Base-by-base conservation (phyloP, 2,797 vertebrate genomes). In the Anguilla anguilla region DNA sequence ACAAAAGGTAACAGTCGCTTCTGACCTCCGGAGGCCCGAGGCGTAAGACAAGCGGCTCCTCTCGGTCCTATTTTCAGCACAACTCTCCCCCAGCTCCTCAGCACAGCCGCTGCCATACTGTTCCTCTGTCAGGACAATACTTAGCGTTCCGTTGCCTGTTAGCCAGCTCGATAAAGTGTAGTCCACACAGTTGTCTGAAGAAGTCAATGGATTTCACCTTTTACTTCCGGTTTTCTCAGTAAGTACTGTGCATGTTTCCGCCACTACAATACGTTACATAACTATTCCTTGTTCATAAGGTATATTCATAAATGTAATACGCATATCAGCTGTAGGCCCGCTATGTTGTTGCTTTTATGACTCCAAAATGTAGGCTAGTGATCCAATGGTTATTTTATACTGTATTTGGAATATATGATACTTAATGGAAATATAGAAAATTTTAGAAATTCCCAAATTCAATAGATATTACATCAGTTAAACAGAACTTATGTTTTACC, bases 81-180 rank as follows among this genome's bases (percentile, higher is more conserved):
- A n/a, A 82, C 79, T 82, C 46, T 82, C 43, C 79, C 79, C 43
- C 79, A 82, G 46, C 79, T 82, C 79, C 79, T 82, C 79, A 82
- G 79, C 43, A 82, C 79, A 49, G 43, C 46, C 9, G 43, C 79
- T 46, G 79, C 79, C 79, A 82, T 82, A 82, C 43, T 51, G 79
- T 49, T 51, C 39, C 74, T 79, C 19, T 2, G 13, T 15, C 39
- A 43, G 15, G 35, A 77, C 72, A 77, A 77, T 64, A 64, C 59
- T 46, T 35, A 13, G 72, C 31, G n/a, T 6, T 77, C 11, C 28
- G 69, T 64, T 19, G 15, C 59, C 59, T 64, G 61, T n/a, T 25
- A 67, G 64, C 22, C 22, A 67, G 19, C 59, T 64, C 64, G 25
- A 25, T 28, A 28, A n/a, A 67, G 64, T 28, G 64, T n/a, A 28